phyloP scores from a whole-genome alignment of 2,888 invertebrate genomes.

The Panopea generosa region DNA sequence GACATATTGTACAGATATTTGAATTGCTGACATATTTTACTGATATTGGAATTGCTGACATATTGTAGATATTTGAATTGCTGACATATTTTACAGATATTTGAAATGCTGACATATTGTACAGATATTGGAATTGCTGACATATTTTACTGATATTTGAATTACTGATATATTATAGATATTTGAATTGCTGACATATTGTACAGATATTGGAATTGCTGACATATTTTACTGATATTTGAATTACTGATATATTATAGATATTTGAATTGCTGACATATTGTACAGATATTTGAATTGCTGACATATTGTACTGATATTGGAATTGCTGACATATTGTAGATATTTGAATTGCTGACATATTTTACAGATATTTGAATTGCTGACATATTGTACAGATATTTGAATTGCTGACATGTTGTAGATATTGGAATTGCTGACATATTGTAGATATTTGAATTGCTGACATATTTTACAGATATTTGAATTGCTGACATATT shows the following conservation, averaged over 20 bases:
- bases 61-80: too few species aligned
- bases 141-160: conserved; percentile 85
- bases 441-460: conserved; percentile 85
- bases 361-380: conserved; percentile 83
- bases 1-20: conserved; percentile 83
- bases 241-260: too few species aligned
- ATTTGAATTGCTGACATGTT: conserved; percentile 65
- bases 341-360: background rate
- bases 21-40: conserved; percentile 51
- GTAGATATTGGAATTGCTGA: background rate
- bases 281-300: conserved; percentile 83
- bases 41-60: too few species aligned
- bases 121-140: conserved; percentile 82
- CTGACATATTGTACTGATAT: conserved; percentile 83
- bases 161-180: too few species aligned
- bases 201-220: conserved; percentile 83
- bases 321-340: too few species aligned
- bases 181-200: conserved; percentile 1
- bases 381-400: conserved; percentile 81
- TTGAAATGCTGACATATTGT: conserved; percentile 40
- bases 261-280: background rate
- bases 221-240: conserved; percentile 84
- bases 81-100: conserved; percentile 83
- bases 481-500: conserved; percentile 1
- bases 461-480: too few species aligned